Evolutionary conservation across 2,113 vertebrate species (phyloP).

Genomic region (Muntiacus muntjak): DNA sequence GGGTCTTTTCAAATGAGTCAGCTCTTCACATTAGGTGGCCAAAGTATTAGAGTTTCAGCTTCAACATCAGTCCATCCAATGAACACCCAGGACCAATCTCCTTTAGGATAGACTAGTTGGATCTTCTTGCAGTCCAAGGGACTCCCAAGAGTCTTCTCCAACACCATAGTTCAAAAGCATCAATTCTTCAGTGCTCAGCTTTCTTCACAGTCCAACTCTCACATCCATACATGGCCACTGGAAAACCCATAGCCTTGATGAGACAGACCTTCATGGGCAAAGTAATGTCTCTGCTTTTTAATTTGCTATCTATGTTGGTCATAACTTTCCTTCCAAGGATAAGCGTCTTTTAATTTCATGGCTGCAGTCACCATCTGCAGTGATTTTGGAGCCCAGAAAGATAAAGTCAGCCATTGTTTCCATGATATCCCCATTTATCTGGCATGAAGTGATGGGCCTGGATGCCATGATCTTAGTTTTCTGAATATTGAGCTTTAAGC

Average conservation of each 20-base stretch:
- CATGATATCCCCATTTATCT: background rate
- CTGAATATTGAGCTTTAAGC: background rate
- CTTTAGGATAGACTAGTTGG: background rate
- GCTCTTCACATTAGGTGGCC: background rate
- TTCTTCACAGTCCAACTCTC: background rate
- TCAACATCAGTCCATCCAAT: background rate
- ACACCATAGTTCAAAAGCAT: background rate
- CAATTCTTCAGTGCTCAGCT: rapidly evolving
- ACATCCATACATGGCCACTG: background rate
- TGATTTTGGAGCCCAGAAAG: background rate
- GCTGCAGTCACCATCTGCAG: background rate
- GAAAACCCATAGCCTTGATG: background rate
- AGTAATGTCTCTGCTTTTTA: background rate
- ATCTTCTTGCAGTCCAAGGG: background rate
- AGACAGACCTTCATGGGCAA: background rate
- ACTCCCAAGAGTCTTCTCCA: background rate
- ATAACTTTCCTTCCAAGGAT: too few species aligned
- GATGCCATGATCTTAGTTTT: background rate
- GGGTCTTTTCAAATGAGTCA: background rate
- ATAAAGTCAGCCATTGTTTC: background rate
- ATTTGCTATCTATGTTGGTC: background rate
- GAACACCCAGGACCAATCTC: background rate
- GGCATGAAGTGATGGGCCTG: background rate
- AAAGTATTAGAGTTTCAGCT: background rate
- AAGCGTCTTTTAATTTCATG: background rate